Evolutionary conservation across 2,888 invertebrate species (phyloP), one percentile per base, ranked within the genome.

Genomic region (Eilema caniola): DNA sequence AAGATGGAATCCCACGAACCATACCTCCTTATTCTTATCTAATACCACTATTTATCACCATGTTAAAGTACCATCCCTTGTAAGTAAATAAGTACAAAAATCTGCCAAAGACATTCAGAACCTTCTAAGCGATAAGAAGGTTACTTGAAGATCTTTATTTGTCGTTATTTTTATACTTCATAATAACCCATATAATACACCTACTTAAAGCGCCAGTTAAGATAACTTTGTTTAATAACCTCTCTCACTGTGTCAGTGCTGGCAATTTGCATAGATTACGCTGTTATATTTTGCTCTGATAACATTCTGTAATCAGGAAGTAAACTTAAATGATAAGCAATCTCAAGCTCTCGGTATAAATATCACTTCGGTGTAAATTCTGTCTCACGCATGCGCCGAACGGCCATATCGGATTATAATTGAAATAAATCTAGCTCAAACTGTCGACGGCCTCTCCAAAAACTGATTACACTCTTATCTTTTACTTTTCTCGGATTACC

Each of bases 391-490:
- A 93, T 93, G 95, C 95, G 95, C 86, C 14, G 3, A 72, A 24
- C 59, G 56, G 66, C 81, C 86, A 83, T 89, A 91, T 92, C 84
- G 87, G 88, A 90, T 93, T 90, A 92, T 94, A 94, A 94, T 95
- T 95, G 95, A 95, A 94, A 94, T 94, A 95, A 94, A 93, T 93
- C 90, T 89, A 87, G 86, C 85, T 88, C 83, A 85, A 90, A 90
- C 86, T 90, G 89, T 84, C 87, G 83, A 78, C 86, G 87, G 88
- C 88, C 86, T 87, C 87, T 82, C 82, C 84, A 88, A 87, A 87
- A 91, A 91, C 89, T 89, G 88, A 92, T 92, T 90, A 90, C 86
- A 83, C 82, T 85, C 86, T 88, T 90, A 91, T 90, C 89, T 90
- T 85, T 85, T 87, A 85, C 80, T 83, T 83, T 79, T 84, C 77